These are phyloP conservation scores for Cyphomyrus plagiostoma DNA, from an alignment of 2,113 vertebrate genomes.

Conservation along the genomic window DNA sequence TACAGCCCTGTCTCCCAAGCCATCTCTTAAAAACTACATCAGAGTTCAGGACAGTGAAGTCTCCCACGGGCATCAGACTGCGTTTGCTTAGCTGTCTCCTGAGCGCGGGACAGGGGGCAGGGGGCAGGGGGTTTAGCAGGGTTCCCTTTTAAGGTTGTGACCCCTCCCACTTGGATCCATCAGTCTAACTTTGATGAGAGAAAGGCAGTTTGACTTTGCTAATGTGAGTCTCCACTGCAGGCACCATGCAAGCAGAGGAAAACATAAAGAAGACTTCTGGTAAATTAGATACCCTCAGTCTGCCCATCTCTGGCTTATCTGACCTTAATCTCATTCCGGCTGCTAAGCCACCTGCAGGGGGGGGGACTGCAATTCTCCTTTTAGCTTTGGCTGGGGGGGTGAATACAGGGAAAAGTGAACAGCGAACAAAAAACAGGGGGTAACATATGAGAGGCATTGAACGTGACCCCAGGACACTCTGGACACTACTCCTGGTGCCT, in stretches of 20 bases:
- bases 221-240: constrained; percentile 54
- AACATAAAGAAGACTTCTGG: constrained; percentile 52
- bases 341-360: constrained; percentile 63
- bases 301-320: constrained; percentile 55
- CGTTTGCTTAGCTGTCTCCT: not conserved
- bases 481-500: not conserved
- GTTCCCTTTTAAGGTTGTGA: constrained; percentile 36
- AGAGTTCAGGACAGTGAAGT: not conserved
- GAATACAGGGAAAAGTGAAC: not conserved
- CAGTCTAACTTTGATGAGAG: constrained; percentile 45
- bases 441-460: not conserved
- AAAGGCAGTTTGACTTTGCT: constrained; percentile 53
- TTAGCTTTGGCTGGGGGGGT: constrained; percentile 45
- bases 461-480: not conserved
- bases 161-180: constrained; percentile 45
- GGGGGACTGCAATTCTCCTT: constrained; percentile 50
- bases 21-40: not conserved
- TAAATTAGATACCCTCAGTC: constrained; percentile 59
- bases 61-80: not conserved
- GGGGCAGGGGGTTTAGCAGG: not conserved
- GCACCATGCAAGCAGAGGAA: constrained; percentile 28
- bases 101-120: not conserved
- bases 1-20: not conserved
- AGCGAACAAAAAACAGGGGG: not conserved
- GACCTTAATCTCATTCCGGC: constrained; percentile 65